phyloP scores from a whole-genome alignment of 2,113 vertebrate species.

The Mesoclemmys tuberculata region DNA sequence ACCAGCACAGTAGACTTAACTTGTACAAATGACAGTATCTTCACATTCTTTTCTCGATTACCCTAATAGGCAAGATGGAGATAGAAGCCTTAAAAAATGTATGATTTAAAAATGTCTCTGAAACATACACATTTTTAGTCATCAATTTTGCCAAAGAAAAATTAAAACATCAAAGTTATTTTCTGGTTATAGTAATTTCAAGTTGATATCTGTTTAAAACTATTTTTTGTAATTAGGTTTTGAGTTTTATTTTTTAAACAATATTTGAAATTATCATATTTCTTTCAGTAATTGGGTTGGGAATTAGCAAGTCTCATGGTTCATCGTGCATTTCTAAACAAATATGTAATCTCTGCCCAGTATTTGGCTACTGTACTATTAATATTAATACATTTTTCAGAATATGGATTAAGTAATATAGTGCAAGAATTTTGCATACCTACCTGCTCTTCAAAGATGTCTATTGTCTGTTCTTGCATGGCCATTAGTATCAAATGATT shows the following conservation, averaged over 20 bases:
- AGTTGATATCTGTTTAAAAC: not conserved
- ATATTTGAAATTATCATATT: slow-evolving; percentile 12
- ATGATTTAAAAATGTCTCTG: not conserved
- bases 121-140: not conserved
- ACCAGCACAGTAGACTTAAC: no score
- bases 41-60: not conserved
- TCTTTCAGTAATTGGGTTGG: slow-evolving; percentile 48
- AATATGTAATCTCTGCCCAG: not conserved
- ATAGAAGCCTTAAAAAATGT: not conserved
- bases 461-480: not conserved
- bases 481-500: not conserved
- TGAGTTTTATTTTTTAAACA: not conserved
- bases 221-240: not conserved
- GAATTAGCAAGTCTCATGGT: slow-evolving; percentile 21
- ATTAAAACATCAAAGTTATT: not conserved
- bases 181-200: not conserved
- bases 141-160: not conserved
- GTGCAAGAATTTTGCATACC: not conserved
- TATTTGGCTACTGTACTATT: not conserved
- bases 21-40: not conserved
- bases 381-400: not conserved
- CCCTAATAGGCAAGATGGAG: not conserved
- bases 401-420: not conserved
- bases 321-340: slow-evolving; percentile 49
- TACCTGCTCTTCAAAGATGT: not conserved